phyloP scores from a whole-genome alignment of 2,888 invertebrate genomes.

The Lycocerus yunnanus region DNA sequence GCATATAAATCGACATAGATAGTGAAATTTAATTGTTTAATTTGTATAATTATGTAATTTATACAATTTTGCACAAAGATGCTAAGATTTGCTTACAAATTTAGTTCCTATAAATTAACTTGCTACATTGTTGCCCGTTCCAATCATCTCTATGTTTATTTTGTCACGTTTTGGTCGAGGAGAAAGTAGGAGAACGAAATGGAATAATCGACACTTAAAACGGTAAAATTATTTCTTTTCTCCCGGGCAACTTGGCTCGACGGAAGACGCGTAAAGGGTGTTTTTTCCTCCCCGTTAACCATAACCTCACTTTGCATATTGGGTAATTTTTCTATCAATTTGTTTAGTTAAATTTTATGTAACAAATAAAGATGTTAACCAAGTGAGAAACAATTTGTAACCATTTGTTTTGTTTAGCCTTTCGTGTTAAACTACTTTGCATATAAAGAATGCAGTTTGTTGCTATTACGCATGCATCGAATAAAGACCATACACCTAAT shows the following conservation, averaged over 20 bases:
- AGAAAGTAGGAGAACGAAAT: not conserved
- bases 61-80: constrained; percentile 25
- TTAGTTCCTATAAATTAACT: constrained; percentile 4
- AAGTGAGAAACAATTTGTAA: constrained; percentile 37
- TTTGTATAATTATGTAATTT: constrained; percentile 33
- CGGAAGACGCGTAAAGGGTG: not conserved
- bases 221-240: not conserved
- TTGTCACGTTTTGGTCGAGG: not conserved
- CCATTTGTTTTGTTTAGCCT: constrained; percentile 35
- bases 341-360: not conserved
- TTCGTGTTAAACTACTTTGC: constrained; percentile 36
- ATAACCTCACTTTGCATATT: not conserved
- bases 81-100: constrained; percentile 17
- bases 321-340: too few species aligned
- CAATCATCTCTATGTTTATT: not conserved
- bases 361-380: constrained; percentile 30
- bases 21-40: constrained; percentile 27
- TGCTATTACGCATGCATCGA: constrained; percentile 22
- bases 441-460: constrained; percentile 36
- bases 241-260: too few species aligned
- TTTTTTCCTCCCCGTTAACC: not conserved
- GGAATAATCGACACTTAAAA: not conserved
- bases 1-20: constrained; percentile 35
- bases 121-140: not conserved
- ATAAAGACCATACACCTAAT: constrained; percentile 16